Evolutionary conservation across 2,888 invertebrate genomes (phyloP).

Genomic region (Heteromurus nitidus): DNA sequence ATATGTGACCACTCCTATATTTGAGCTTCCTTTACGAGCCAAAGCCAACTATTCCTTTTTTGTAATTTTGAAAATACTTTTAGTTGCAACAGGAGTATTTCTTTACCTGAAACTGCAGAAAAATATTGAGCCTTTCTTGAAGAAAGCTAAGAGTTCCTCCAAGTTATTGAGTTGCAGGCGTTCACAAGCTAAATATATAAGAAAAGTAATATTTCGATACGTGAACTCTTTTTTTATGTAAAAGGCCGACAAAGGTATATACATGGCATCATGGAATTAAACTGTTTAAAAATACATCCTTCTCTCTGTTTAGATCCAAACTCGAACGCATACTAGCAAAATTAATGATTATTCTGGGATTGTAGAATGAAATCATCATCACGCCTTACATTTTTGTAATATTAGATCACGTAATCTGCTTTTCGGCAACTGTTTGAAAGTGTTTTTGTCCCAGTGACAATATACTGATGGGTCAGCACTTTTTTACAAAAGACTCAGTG

Average conservation of each 20-base stretch:
- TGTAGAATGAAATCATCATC: neutral
- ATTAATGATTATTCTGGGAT: neutral
- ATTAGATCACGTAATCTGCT: conserved; percentile 11
- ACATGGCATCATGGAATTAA: too few species aligned
- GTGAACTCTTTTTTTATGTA: too few species aligned
- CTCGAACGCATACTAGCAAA: neutral
- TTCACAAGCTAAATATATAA: too few species aligned
- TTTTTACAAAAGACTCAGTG: conserved; percentile 8
- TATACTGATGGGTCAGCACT: conserved; percentile 15
- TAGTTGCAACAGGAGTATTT: too few species aligned
- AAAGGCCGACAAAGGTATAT: neutral
- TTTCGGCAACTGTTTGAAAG: conserved; percentile 25
- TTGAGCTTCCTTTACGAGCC: neutral
- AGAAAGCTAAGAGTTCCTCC: too few species aligned
- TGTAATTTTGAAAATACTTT: too few species aligned
- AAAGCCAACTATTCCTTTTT: conserved; percentile 8
- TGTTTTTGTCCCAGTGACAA: neutral
- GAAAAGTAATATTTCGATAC: too few species aligned
- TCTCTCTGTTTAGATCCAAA: neutral
- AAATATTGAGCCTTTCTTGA: too few species aligned
- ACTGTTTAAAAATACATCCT: neutral
- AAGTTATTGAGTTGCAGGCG: too few species aligned
- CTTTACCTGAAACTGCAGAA: too few species aligned
- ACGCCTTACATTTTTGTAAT: conserved; percentile 8
- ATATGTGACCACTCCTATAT: conserved; percentile 31